These are phyloP conservation scores for Dysidea cf. avara DNA, from an alignment of 37 sponge, comb jelly and placozoan species.

Conservation along the genomic window DNA sequence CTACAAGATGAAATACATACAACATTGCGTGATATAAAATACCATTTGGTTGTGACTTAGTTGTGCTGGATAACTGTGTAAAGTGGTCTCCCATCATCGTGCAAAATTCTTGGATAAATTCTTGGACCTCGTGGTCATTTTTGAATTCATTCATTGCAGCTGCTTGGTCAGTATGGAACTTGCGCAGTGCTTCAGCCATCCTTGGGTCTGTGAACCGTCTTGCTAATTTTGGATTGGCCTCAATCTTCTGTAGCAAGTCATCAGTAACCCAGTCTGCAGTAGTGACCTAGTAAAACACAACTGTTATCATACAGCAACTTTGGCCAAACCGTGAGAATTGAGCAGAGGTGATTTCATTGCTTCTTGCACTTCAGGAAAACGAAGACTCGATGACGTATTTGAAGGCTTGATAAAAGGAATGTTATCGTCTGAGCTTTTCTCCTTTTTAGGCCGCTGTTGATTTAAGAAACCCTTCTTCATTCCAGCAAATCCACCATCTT, in stretches of 20 bases:
- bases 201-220: constrained; percentile 60
- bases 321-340: constrained; percentile 23
- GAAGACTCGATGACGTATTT: not conserved
- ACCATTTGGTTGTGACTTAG: not conserved
- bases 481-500: constrained; percentile 46
- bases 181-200: constrained; percentile 29
- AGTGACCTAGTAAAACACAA: not conserved
- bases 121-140: constrained; percentile 41
- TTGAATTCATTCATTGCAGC: constrained; percentile 24
- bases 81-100: constrained; percentile 79
- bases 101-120: constrained; percentile 74
- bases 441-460: not conserved
- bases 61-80: constrained; percentile 37
- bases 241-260: constrained; percentile 69
- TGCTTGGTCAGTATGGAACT: constrained; percentile 63
- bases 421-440: not conserved
- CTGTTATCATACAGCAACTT: no score
- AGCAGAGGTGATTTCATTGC: constrained; percentile 66
- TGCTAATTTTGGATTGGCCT: constrained; percentile 57
- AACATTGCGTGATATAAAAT: not conserved
- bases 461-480: constrained; percentile 73
- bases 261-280: constrained; percentile 80
- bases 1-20: not conserved
- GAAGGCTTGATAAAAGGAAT: constrained; percentile 38
- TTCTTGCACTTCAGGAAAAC: constrained; percentile 58